Evolutionary conservation across 2,888 invertebrate genomes (phyloP), one percentile per base, ranked within the genome.

Genomic region (Hirtodrosophila duncani): DNA sequence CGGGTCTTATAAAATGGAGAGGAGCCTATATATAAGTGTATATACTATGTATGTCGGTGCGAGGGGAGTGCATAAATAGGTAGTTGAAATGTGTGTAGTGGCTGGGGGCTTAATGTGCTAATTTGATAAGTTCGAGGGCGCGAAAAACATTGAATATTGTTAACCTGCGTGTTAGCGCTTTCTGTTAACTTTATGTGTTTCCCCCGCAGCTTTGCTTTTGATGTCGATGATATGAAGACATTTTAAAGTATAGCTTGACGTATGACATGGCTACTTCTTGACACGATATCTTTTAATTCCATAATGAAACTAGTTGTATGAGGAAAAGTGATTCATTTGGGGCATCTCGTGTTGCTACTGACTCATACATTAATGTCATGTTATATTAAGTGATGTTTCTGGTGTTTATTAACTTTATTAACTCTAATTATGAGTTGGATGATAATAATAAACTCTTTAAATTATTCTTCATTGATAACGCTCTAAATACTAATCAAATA

Each of bases 91-190:
- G 30, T 30, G 7, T 8, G 29, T 17, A 13, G 33, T 48, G 20
- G 14, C 38, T 6, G 8, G 18, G n/a, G 21, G 20, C 42, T 51
- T 45, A 30, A 36, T 34, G 33, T 49, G 51, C 58, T 50, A 56
- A 50, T 52, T 57, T 66, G 64, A 70, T 64, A 67, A 65, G 58
- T 49, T 34, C 3, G 42, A 58, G 57, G 49, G 14, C 29, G 34
- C 24, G 26, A 41, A 34, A 41, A 48, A 42, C 14, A 6, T 8
- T 27, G 30, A 30, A 31, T 43, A 37, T 31, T 36, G 36, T 41
- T n/a, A n/a, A 34, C 21, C 21, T 36, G 38, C 37, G 36, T 11
- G 31, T 31, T 26, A 16, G 38, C 24, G 11, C 16, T 11, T 5
- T 13, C 3, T 16, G 13, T 23, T 17, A 24, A 8, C 29, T 37